A percentile compares a stretch with the other conserved stretches of the same genome.
These are phyloP conservation scores for Hycleus phaleratus DNA, from an alignment of 1,140 invertebrate species.

Conservation along the genomic window DNA sequence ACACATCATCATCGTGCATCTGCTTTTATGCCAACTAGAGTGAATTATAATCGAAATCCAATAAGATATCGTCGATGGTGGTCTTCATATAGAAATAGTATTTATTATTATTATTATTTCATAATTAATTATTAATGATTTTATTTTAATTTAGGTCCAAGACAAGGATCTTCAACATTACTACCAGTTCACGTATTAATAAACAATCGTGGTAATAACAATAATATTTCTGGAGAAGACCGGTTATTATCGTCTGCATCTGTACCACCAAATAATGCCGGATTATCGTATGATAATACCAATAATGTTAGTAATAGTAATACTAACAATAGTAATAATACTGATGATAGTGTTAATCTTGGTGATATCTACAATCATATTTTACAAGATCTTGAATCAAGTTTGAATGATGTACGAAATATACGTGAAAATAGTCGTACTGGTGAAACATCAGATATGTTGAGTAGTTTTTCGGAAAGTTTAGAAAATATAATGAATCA, in stretches of 20 bases:
- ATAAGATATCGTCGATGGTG: not conserved
- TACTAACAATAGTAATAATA: not conserved
- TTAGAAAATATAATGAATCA: slow-evolving; percentile 37
- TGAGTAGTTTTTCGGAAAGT: slow-evolving; percentile 36
- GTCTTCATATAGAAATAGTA: too few relatives aligned
- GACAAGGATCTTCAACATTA: too few relatives aligned
- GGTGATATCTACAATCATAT: slow-evolving; percentile 37
- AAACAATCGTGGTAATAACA: too few relatives aligned
- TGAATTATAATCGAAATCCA: slow-evolving; percentile 21
- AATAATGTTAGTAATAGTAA: not conserved
- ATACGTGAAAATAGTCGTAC: slow-evolving; percentile 26
- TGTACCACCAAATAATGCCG: not conserved
- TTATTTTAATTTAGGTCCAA: too few relatives aligned
- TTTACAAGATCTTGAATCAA: slow-evolving; percentile 35
- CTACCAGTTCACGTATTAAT: too few relatives aligned
- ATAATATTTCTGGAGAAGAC: too few relatives aligned
- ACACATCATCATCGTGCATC: slow-evolving; percentile 26
- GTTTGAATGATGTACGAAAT: slow-evolving; percentile 33
- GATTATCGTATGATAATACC: too few relatives aligned
- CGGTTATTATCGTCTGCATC: not conserved
- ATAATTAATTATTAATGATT: too few relatives aligned
- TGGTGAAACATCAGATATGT: slow-evolving; percentile 32
- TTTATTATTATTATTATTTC: too few relatives aligned
- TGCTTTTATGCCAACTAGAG: slow-evolving; percentile 33
- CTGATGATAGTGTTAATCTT: slow-evolving; percentile 7